Evolutionary conservation across 2,113 vertebrate species (phyloP).

Genomic region (Panthera tigris): DNA sequence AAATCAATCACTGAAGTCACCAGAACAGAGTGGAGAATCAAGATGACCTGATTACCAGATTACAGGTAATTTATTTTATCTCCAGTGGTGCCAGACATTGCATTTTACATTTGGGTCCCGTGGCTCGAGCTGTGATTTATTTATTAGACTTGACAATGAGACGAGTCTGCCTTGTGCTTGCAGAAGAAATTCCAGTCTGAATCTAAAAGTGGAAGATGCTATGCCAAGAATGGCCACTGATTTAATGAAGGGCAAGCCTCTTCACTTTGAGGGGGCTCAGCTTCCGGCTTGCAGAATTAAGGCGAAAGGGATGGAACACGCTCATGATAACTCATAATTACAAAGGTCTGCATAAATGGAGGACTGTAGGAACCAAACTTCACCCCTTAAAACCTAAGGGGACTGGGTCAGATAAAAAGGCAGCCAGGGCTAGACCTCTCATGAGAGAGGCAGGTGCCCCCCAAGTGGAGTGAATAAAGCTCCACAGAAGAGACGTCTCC

Average conservation of each 20-base stretch:
- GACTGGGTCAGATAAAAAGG: neutral
- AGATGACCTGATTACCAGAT: slow-evolving; percentile 48
- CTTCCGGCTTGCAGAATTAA: neutral
- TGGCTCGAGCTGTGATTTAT: slow-evolving; percentile 54
- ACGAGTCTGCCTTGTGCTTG: neutral
- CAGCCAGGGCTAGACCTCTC: neutral
- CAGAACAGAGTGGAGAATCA: neutral
- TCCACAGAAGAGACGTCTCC: neutral
- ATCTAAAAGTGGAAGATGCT: neutral
- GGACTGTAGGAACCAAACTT: neutral
- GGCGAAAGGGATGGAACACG: neutral
- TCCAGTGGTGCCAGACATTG: slow-evolving; percentile 40
- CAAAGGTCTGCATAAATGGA: neutral
- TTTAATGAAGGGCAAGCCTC: neutral
- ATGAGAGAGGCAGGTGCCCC: neutral
- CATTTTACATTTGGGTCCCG: slow-evolving; percentile 3
- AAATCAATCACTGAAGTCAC: slow-evolving; percentile 46
- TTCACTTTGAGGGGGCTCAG: neutral
- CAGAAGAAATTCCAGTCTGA: slow-evolving; percentile 46
- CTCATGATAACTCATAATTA: neutral
- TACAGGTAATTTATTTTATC: slow-evolving; percentile 55
- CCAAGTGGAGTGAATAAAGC: neutral
- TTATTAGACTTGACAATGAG: slow-evolving; percentile 64
- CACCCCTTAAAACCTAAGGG: neutral
- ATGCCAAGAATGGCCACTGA: neutral